Evolutionary conservation across 2,113 vertebrate species (phyloP).

Genomic region (Atractosteus spatula): DNA sequence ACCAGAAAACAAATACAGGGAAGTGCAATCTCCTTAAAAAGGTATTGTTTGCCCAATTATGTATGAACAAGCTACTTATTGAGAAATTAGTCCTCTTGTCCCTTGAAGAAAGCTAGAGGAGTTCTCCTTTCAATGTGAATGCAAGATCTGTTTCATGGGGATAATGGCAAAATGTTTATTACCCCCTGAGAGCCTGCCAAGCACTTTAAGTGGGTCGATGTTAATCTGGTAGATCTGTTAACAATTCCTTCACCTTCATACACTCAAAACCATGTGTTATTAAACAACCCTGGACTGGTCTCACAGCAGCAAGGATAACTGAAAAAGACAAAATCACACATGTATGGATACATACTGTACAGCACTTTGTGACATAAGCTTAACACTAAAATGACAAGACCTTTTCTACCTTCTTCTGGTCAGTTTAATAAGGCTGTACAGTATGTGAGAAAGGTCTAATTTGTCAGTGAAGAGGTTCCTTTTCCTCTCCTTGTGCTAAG

Average conservation of each 20-base stretch:
- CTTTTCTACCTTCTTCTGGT: not conserved
- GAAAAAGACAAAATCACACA: too few species aligned
- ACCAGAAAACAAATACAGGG: not conserved
- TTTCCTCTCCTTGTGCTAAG: too few species aligned
- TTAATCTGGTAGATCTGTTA: conserved; percentile 29
- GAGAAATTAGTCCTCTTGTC: not conserved
- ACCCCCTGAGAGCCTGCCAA: conserved; percentile 15
- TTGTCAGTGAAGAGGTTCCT: too few species aligned
- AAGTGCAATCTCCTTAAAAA: not conserved
- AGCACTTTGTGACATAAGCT: too few species aligned
- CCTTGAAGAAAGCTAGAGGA: not conserved
- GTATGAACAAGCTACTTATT: too few species aligned
- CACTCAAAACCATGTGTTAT: not conserved
- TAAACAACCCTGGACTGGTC: not conserved
- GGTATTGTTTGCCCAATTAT: not conserved
- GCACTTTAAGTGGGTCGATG: conserved; percentile 27
- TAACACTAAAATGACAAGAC: not conserved
- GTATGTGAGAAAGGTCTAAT: too few species aligned
- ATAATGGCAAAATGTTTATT: conserved; percentile 7
- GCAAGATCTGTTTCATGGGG: not conserved
- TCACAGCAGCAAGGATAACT: too few species aligned
- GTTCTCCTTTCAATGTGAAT: not conserved
- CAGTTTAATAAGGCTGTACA: too few species aligned
- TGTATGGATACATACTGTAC: too few species aligned
- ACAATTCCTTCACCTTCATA: conserved; percentile 20